Evolutionary conservation across 2,113 vertebrate species (phyloP).

Genomic region (Atractosteus spatula): DNA sequence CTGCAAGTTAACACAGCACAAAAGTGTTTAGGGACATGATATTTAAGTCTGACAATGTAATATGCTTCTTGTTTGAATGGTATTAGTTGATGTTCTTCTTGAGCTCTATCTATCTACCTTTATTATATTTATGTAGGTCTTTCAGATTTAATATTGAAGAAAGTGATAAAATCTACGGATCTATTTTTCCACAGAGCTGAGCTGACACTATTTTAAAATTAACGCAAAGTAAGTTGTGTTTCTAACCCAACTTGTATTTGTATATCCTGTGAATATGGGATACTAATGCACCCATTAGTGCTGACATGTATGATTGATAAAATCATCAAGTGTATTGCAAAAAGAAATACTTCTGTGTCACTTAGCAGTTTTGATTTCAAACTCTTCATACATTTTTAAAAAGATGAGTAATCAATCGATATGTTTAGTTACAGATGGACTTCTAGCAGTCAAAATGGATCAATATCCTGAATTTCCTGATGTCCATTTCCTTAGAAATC

Average conservation of each 20-base stretch:
- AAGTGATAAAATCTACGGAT: no score
- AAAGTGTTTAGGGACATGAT: no score
- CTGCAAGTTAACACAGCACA: no score
- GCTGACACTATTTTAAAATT: no score
- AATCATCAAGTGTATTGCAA: neutral
- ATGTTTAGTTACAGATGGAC: slow-evolving; percentile 17
- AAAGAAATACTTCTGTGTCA: slow-evolving; percentile 4
- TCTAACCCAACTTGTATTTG: neutral
- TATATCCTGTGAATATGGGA: slow-evolving; percentile 5
- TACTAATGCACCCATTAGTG: slow-evolving; percentile 5
- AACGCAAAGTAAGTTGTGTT: neutral
- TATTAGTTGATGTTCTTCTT: no score
- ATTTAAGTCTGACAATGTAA: no score
- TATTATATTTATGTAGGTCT: no score
- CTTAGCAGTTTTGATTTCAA: slow-evolving; percentile 20
- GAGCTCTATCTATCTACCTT: no score
- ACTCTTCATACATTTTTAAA: slow-evolving; percentile 22
- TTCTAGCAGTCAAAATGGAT: slow-evolving; percentile 15
- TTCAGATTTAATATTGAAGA: no score
- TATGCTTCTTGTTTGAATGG: no score
- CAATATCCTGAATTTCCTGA: slow-evolving; percentile 15
- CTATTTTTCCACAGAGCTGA: no score
- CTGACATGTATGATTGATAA: slow-evolving; percentile 7
- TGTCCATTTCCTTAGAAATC: slow-evolving; percentile 5
- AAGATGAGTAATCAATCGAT: slow-evolving; percentile 15